Evolutionary conservation across 2,113 vertebrate species (phyloP), one percentile per base, ranked within the genome.

Genomic region (Daboia siamensis): DNA sequence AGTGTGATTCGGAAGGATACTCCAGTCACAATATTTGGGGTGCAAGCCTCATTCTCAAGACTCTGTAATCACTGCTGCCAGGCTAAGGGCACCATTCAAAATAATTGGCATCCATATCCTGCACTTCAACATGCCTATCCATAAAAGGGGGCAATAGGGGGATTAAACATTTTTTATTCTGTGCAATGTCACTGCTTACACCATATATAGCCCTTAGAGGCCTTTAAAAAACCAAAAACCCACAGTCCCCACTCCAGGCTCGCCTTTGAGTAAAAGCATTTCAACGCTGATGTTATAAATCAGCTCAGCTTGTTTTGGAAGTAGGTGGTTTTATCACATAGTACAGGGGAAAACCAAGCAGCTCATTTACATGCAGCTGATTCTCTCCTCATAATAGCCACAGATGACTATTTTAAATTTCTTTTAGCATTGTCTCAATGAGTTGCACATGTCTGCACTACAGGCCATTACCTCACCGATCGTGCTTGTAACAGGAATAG

Each of bases 401-500:
- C 90, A 93, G 87, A 57, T 96, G 94, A 95, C 93, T 94, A 33
- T 57, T 95, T 95, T 61, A 92, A 90, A 93, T 89, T 84, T 85
- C 89, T 87, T 95, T 56, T 94, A 94, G 94, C 88, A 26, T 91
- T 0, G 0, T 92, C 88, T 55, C 1, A 93, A 93, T 93, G 92
- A 95, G 61, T 64, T 56, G 92, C 91, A 93, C 33, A 33, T 24
- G 51, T 92, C 93, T 95, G 61, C 87, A 87, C 93, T 4, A 0
- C 54, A 88, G 93, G 80, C 92, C 93, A 93, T 95, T 96, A 95
- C 95, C 95, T 97, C 95, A 95, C 93, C 89, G 39, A 90, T 92
- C 57, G 23, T 95, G 89, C 94, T 93, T 96, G 93, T 93, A 94
- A 51, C 57, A 51, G 64, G 61, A 91, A 48, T 26, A 91, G 94